Conservation (phyloP, 2,888 invertebrate species). For the Julus scanicus region DNA sequence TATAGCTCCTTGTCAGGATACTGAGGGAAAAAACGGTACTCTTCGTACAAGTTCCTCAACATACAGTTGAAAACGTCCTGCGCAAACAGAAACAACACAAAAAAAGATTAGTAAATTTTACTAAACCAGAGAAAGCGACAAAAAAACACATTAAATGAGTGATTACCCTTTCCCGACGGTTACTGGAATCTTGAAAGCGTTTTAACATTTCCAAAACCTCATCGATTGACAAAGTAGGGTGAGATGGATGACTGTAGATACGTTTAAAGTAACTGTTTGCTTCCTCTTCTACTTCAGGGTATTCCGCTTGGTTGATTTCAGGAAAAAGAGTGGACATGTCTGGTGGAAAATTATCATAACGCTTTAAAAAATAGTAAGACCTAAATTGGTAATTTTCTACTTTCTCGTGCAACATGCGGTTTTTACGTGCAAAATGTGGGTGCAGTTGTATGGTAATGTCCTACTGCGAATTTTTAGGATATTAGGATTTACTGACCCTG, state of each 20-base stretch:
- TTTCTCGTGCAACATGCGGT: background rate
- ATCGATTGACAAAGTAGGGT: constrained; percentile 84
- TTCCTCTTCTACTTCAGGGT: constrained; percentile 98
- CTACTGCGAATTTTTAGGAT: too few relatives aligned
- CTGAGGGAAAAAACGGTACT: constrained; percentile 98
- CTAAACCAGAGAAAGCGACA: background rate
- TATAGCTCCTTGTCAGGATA: constrained; percentile 98
- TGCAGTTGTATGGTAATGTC: background rate
- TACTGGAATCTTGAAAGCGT: constrained; percentile 91
- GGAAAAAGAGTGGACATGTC: constrained; percentile 77
- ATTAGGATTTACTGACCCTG: constrained; percentile 56
- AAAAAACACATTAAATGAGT: too few relatives aligned
- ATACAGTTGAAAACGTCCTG: constrained; percentile 91
- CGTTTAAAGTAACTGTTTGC: constrained; percentile 98
- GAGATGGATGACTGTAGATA: constrained; percentile 92
- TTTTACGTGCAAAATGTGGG: background rate
- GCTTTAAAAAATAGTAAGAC: background rate
- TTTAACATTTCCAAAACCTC: constrained; percentile 96
- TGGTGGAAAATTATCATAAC: constrained; percentile 55
- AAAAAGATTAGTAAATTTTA: background rate
- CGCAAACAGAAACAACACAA: background rate
- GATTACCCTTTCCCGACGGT: constrained; percentile 79
- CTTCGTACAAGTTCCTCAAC: constrained; percentile 96
- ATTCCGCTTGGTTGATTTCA: constrained; percentile 80
- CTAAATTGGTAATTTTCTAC: background rate